phyloP scores from a whole-genome alignment of 1,140 invertebrate genomes.

The Drosophila lacertosa region DNA sequence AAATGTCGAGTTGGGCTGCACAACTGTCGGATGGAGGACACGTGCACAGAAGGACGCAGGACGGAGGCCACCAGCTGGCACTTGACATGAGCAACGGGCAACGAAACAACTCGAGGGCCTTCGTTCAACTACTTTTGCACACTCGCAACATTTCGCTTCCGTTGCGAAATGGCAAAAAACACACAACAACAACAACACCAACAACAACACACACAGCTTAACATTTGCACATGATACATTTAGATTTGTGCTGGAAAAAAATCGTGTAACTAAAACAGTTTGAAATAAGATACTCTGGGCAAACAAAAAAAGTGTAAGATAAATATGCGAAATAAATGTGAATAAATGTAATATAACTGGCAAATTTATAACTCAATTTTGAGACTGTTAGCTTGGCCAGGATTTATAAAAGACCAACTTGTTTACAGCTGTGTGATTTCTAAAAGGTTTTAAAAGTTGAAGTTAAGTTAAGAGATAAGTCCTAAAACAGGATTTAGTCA shows the following conservation, averaged over 20 bases:
- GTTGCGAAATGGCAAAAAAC: slow-evolving; percentile 73
- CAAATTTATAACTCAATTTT: slow-evolving; percentile 63
- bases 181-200: slow-evolving; percentile 18
- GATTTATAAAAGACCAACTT: not conserved
- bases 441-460: not conserved
- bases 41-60: slow-evolving; percentile 6
- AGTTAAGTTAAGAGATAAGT: not conserved
- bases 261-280: slow-evolving; percentile 69
- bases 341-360: slow-evolving; percentile 28
- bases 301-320: slow-evolving; percentile 36
- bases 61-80: slow-evolving; percentile 65
- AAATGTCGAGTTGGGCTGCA: slow-evolving; percentile 72
- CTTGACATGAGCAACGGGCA: slow-evolving; percentile 77
- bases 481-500: too few relatives aligned
- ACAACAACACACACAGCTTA: not conserved
- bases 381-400: slow-evolving; percentile 18
- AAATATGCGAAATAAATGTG: slow-evolving; percentile 3
- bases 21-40: slow-evolving; percentile 48
- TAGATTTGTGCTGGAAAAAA: slow-evolving; percentile 34
- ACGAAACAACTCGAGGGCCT: slow-evolving; percentile 76
- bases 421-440: not conserved
- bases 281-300: slow-evolving; percentile 62
- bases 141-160: slow-evolving; percentile 63
- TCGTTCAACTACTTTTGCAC: slow-evolving; percentile 64
- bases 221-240: slow-evolving; percentile 31